A percentile compares a stretch with the other conserved stretches of the same genome.
phyloP scores from a whole-genome alignment of 2,797 vertebrate species.

The Smutsia temminckii region DNA sequence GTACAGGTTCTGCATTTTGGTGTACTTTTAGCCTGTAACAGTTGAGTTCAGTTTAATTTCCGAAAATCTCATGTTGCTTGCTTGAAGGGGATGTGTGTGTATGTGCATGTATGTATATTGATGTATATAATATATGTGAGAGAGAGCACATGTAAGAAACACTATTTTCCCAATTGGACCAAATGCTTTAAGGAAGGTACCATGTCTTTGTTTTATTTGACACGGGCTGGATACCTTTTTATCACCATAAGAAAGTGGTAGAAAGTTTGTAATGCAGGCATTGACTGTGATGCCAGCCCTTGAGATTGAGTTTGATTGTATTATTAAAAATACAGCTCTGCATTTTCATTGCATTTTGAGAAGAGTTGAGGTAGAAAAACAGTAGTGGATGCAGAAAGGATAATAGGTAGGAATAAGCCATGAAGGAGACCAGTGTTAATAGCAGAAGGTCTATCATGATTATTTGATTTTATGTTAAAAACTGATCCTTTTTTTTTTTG shows the following conservation, averaged over 20 bases:
- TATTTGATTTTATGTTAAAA: conserved; percentile 45
- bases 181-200: not conserved
- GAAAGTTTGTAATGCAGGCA: not conserved
- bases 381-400: not conserved
- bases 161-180: not conserved
- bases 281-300: not conserved
- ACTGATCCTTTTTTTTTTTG: not conserved
- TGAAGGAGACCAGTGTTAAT: not conserved
- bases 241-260: not conserved
- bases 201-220: conserved; percentile 35
- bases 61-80: not conserved
- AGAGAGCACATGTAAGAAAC: not conserved
- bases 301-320: conserved; percentile 43
- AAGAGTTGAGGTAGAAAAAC: conserved; percentile 30
- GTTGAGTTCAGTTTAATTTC: conserved; percentile 40
- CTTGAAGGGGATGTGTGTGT: not conserved
- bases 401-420: not conserved
- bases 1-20: conserved; percentile 22
- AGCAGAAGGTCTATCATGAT: not conserved
- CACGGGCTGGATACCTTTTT: not conserved
- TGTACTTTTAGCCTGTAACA: not conserved
- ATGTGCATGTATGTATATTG: not conserved
- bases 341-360: conserved; percentile 12
- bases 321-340: not conserved
- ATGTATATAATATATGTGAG: not conserved